phyloP scores from a whole-genome alignment of 2,888 invertebrate species.

The Dolichopus griseipennis region DNA sequence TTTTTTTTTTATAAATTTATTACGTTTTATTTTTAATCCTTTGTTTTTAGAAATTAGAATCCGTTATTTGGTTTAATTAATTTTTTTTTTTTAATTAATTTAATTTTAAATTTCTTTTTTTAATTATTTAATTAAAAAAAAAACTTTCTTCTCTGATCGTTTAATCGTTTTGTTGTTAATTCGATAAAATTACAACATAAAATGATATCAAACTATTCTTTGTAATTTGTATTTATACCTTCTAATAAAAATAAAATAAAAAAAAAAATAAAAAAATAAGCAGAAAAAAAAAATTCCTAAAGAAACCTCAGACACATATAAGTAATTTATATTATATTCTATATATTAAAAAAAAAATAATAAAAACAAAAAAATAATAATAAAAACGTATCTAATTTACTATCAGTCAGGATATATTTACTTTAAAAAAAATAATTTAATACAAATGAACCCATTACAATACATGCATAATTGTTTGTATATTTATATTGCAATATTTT shows the following conservation, averaged over 20 bases:
- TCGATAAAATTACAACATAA: slow-evolving; percentile 33
- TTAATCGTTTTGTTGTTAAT: slow-evolving; percentile 22
- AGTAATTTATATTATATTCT: no score
- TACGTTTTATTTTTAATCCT: slow-evolving; percentile 9
- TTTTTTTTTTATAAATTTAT: no score
- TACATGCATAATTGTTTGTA: not conserved
- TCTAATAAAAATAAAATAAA: not conserved
- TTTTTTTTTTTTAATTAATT: slow-evolving; percentile 15
- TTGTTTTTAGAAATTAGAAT: slow-evolving; percentile 8
- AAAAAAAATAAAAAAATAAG: no score
- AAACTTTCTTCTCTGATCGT: no score
- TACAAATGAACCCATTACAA: no score
- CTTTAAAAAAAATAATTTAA: not conserved
- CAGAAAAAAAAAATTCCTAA: no score
- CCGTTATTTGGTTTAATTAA: slow-evolving; percentile 5
- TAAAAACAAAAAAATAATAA: not conserved
- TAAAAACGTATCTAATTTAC: not conserved
- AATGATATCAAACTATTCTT: slow-evolving; percentile 35
- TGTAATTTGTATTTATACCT: slow-evolving; percentile 36
- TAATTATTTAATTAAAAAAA: not conserved
- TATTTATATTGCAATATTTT: not conserved
- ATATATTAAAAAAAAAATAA: not conserved
- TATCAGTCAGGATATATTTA: not conserved
- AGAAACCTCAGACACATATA: no score
- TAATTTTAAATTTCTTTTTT: slow-evolving; percentile 11